Conservation (phyloP, 30 jellyfish, hydroid and myxozoan species). For the Morbakka virulenta region DNA sequence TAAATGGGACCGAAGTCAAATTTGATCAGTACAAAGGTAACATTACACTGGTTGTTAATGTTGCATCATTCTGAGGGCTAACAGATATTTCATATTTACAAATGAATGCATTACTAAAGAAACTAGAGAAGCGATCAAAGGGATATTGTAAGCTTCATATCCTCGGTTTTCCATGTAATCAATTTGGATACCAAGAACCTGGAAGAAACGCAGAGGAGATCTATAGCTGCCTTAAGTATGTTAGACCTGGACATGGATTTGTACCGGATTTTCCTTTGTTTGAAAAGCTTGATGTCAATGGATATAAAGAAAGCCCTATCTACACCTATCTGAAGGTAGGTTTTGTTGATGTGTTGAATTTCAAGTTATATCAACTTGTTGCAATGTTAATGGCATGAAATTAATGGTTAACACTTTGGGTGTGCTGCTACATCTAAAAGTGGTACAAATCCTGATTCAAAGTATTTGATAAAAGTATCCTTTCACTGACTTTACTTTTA, state of each 20-base stretch:
- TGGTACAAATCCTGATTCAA: too few relatives aligned
- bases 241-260: conserved; percentile 93
- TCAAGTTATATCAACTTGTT: too few relatives aligned
- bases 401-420: too few relatives aligned
- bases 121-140: conserved; percentile 56
- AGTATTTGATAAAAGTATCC: too few relatives aligned
- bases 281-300: conserved; percentile 83
- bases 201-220: conserved; percentile 66
- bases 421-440: too few relatives aligned
- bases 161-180: conserved; percentile 74
- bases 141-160: conserved; percentile 46
- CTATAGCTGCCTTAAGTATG: conserved; percentile 70
- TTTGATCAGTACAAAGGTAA: conserved; percentile 67
- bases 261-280: conserved; percentile 75
- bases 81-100: conserved; percentile 61
- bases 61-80: conserved; percentile 94
- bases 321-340: conserved; percentile 80
- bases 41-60: conserved; percentile 75
- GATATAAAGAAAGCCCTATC: conserved; percentile 57
- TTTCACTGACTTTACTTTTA: too few relatives aligned
- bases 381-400: too few relatives aligned
- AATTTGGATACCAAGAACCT: conserved; percentile 93
- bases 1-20: conserved; percentile 33
- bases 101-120: conserved; percentile 85
- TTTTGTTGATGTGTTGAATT: too few relatives aligned